Evolutionary conservation across 2,888 invertebrate species (phyloP), one percentile per base, ranked within the genome.

Genomic region (Rugalucina vietnamica): DNA sequence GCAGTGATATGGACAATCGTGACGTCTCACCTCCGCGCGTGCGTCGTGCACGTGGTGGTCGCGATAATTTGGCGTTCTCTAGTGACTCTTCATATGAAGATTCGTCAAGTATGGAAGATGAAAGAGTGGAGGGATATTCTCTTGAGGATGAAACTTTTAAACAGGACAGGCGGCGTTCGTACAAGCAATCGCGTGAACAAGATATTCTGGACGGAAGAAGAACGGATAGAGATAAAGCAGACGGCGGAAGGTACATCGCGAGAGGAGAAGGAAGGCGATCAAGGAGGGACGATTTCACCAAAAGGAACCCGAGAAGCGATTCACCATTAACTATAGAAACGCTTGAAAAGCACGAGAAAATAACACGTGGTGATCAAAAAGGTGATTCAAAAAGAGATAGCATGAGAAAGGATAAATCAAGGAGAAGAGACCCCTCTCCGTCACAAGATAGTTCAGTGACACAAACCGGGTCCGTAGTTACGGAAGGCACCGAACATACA

Each of bases 251-350:
- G 32, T 74, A 78, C 70, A 73, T 70, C 14, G 24, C 78, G 54
- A 81, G 71, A 24, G 72, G 60, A 3, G 73, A 79, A 76, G 79
- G 81, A 50, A 37, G 85, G 34, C 54, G 74, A 27, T 85, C 88
- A 1, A 74, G 88, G 34, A 70, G 88, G 21, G 88, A 88, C 36
- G 79, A 84, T 18, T 85, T 78, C 75, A 49, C 70, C n/a, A 80
- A 76, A 50, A 69, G 88, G 82, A 88, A 88, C 81, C 88, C 85
- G 24, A 72, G 88, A 24, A 88, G 88, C 79, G 86, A 88, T 84
- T 88, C 88, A 0, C 88, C 88, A 18, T 72, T 88, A 14, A 88
- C 88, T 18, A 82, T 88, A 27, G 88, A 77, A 74, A 81, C 76
- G 24, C 77, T 88, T 27, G 71, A 79, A 73, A 86, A 88, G 69